Base-by-base conservation (phyloP, 1,140 invertebrate species). In the Mycetomoellerius zeteki region DNA sequence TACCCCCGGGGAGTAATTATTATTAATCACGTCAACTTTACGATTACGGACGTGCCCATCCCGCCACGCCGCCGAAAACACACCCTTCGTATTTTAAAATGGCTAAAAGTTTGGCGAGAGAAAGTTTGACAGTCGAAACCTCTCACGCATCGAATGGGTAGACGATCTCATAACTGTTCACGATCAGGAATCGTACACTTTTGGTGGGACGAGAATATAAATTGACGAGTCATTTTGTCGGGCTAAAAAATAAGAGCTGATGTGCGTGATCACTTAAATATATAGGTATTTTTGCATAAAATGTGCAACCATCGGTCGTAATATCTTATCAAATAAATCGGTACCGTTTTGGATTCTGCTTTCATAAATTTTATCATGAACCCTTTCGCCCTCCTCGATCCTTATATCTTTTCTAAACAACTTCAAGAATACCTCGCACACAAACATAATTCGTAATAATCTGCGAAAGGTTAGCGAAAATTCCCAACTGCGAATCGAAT, bases 1-100 rank as follows among this genome's bases (percentile, higher is more conserved):
- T 27, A n/a, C 24, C 27, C 8, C 33, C 6, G 14, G 54, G 7
- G 24, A 75, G 24, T 84, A 75, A 84, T 84, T 73, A 84, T 84
- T 84, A 84, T 60, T 84, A 73, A 84, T 84, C 80, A 73, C 27
- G 80, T 84, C 69, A 84, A 84, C 54, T 84, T 75, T 73, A 47
- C 69, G 80, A 73, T 47, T 58, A 84, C 30, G 69, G 67, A 67
- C 69, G 47, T 21, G 54, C 27, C 54, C 52, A 54, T 47, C 47
- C 47, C 64, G 27, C 27, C 47, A 12, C 27, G 27, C 43, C 16
- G 37, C 27, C 60, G 12, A 60, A 43, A 60, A 37, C 73, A 16
- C 60, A 60, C 43, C 60, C 77, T 52, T 67, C 47, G 77, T 47
- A n/a, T 21, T 71, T 69, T 69, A 37, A 50, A 69, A 33, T 43